phyloP scores from a whole-genome alignment of 2,113 vertebrate species.

The Ictalurus furcatus region DNA sequence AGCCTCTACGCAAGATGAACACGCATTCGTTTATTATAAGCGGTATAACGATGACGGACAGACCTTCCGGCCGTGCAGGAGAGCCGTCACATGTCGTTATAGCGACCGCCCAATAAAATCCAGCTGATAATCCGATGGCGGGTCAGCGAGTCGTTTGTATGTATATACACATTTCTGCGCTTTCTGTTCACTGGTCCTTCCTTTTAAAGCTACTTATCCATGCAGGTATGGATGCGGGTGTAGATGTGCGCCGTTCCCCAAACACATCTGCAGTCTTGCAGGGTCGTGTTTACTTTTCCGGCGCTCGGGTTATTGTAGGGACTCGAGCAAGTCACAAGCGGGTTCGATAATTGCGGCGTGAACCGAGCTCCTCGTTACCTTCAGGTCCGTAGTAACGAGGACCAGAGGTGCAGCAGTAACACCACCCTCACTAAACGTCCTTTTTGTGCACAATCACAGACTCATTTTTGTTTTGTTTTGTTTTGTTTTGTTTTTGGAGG shows the following conservation, averaged over 20 bases:
- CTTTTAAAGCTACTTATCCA: not conserved
- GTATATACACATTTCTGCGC: not conserved
- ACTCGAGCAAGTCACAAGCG: not conserved
- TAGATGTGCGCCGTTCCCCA: not conserved
- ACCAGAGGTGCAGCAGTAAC: conserved; percentile 25
- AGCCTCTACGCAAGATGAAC: not conserved
- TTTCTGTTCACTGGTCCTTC: not conserved
- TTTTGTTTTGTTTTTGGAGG: too few species aligned
- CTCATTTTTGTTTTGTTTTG: not conserved
- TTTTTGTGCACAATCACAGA: not conserved
- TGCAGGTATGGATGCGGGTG: too few species aligned
- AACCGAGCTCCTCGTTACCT: conserved; percentile 32
- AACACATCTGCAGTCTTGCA: not conserved
- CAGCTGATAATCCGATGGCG: not conserved
- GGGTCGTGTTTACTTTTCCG: not conserved
- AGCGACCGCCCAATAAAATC: not conserved
- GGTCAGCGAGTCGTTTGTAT: not conserved
- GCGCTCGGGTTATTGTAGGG: conserved; percentile 7
- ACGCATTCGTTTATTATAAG: not conserved
- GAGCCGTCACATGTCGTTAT: not conserved
- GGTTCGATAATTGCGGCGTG: conserved; percentile 27
- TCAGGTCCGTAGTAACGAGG: conserved; percentile 22
- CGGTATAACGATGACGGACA: not conserved
- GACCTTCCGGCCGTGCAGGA: not conserved
- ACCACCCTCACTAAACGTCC: not conserved